These are phyloP conservation scores for Ctenomys sociabilis DNA, from an alignment of 2,113 vertebrate species.

Conservation along the genomic window DNA sequence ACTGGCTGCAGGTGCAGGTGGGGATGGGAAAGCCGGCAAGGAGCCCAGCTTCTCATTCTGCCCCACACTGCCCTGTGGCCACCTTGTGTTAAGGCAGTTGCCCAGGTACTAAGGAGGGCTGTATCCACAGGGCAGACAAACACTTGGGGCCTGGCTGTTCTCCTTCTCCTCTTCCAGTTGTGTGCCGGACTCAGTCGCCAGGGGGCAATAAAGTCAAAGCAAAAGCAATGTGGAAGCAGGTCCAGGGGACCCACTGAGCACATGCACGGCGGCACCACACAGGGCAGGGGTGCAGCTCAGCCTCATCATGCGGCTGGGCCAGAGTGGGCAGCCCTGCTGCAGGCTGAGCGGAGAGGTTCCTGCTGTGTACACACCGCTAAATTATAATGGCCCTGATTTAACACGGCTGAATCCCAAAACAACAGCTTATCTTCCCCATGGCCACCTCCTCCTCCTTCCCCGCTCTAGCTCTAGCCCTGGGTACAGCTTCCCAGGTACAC, in stretches of 20 bases:
- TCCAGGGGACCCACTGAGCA: neutral
- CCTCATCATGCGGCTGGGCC: neutral
- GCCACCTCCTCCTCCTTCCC: too few relatives aligned
- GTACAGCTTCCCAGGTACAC: too few relatives aligned
- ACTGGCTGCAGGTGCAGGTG: too few relatives aligned
- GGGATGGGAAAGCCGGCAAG: neutral
- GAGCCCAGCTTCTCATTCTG: neutral
- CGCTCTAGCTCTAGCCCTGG: too few relatives aligned
- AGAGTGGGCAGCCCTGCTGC: neutral
- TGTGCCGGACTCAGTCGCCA: constrained; percentile 50
- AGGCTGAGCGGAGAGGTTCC: neutral
- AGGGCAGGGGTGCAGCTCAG: neutral
- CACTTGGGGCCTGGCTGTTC: neutral
- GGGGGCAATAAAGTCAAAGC: constrained; percentile 71
- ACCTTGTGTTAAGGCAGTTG: neutral
- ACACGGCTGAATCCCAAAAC: too few relatives aligned
- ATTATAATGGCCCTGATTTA: too few relatives aligned
- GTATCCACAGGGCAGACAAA: neutral
- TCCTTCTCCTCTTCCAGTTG: neutral
- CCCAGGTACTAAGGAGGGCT: neutral
- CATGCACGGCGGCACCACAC: neutral
- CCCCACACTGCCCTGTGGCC: neutral
- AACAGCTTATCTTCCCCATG: too few relatives aligned
- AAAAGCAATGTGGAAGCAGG: rapidly evolving
- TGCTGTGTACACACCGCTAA: too few relatives aligned